phyloP scores from a whole-genome alignment of 2,888 invertebrate genomes.

The Anthophora plumipes region DNA sequence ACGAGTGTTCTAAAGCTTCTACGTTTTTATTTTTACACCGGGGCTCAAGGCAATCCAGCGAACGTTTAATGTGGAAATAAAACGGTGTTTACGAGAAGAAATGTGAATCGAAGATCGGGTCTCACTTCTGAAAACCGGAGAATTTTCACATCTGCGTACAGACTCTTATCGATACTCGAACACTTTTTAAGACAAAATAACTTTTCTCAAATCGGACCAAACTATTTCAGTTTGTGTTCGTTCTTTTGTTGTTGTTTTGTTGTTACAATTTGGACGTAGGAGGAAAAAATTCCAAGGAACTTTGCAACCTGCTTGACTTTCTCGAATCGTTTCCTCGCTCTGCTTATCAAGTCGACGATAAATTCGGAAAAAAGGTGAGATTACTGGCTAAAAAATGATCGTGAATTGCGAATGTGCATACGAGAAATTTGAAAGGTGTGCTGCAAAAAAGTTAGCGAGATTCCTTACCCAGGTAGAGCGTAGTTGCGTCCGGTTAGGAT shows the following conservation, averaged over 20 bases:
- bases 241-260: no score
- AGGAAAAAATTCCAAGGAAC: no score
- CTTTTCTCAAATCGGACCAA: no score
- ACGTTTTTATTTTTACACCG: conserved; percentile 42
- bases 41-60: conserved; percentile 26
- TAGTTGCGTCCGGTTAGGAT: conserved; percentile 76
- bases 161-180: no score
- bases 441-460: background rate
- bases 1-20: conserved; percentile 22
- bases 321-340: no score
- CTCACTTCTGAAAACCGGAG: background rate
- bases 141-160: background rate
- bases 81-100: conserved; percentile 45
- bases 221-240: no score
- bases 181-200: no score
- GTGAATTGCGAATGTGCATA: background rate
- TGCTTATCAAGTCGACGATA: no score
- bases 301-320: no score
- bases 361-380: no score
- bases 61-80: conserved; percentile 52
- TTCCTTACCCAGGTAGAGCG: conserved; percentile 62
- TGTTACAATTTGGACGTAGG: no score
- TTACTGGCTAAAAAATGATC: no score
- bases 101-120: conserved; percentile 26
- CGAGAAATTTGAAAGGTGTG: conserved; percentile 5